Evolutionary conservation across 2,113 vertebrate genomes (phyloP).

Genomic region (Indicator indicator): DNA sequence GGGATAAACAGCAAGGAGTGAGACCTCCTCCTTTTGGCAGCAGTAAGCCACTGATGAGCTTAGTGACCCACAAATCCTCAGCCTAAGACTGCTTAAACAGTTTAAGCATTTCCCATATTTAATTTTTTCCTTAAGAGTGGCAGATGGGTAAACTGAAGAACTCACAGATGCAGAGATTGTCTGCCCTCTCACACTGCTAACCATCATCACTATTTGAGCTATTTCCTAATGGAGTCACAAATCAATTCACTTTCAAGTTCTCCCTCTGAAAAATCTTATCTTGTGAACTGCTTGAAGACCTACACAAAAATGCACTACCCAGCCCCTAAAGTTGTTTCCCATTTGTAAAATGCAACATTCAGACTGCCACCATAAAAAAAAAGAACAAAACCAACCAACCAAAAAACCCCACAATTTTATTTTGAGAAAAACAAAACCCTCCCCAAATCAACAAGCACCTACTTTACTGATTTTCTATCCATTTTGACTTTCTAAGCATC

Average conservation of each 20-base stretch:
- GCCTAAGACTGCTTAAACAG: constrained; percentile 23
- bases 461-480: background rate
- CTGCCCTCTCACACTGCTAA: background rate
- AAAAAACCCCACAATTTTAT: background rate
- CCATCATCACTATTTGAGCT: background rate
- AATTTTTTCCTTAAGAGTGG: background rate
- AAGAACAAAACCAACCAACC: too few relatives aligned
- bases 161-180: background rate
- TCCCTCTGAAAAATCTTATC: background rate
- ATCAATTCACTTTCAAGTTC: background rate
- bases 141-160: background rate
- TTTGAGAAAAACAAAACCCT: background rate
- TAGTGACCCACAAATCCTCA: background rate
- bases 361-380: background rate
- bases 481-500: background rate
- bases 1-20: background rate
- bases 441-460: background rate
- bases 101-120: background rate
- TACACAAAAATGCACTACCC: background rate
- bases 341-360: background rate
- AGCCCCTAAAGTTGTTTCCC: background rate
- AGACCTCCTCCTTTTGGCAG: background rate
- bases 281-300: background rate
- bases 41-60: constrained; percentile 5
- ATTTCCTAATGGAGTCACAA: background rate